phyloP scores from a whole-genome alignment of 2,888 invertebrate genomes.

The Leuctra nigra region DNA sequence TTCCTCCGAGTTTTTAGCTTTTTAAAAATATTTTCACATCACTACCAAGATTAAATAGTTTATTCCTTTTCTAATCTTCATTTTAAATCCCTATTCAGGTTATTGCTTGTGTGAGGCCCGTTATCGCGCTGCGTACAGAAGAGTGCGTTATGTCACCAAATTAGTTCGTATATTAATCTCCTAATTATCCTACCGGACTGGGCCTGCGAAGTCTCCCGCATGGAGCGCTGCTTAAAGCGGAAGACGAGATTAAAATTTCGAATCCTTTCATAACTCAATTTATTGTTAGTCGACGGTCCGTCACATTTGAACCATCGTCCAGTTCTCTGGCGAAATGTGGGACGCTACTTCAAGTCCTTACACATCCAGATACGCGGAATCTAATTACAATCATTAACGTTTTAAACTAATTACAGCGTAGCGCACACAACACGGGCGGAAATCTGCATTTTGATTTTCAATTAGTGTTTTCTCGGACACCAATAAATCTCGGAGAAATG shows the following conservation, averaged over 20 bases:
- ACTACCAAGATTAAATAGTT: too few relatives aligned
- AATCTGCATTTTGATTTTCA: slow-evolving; percentile 7
- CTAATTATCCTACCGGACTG: too few relatives aligned
- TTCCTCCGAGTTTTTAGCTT: too few relatives aligned
- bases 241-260: neutral
- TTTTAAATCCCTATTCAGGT: too few relatives aligned
- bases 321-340: neutral
- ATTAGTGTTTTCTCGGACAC: slow-evolving; percentile 6
- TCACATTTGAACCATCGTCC: neutral
- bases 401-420: neutral
- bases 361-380: neutral
- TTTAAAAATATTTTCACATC: too few relatives aligned
- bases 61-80: too few relatives aligned
- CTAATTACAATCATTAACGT: neutral
- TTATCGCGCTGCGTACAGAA: too few relatives aligned
- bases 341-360: neutral
- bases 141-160: too few relatives aligned
- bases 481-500: neutral
- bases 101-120: too few relatives aligned
- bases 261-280: neutral
- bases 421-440: neutral
- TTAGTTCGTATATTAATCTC: too few relatives aligned
- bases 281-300: neutral
- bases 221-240: too few relatives aligned
- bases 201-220: too few relatives aligned